phyloP scores from a whole-genome alignment of 1,140 invertebrate genomes.

The Lucilia sericata region DNA sequence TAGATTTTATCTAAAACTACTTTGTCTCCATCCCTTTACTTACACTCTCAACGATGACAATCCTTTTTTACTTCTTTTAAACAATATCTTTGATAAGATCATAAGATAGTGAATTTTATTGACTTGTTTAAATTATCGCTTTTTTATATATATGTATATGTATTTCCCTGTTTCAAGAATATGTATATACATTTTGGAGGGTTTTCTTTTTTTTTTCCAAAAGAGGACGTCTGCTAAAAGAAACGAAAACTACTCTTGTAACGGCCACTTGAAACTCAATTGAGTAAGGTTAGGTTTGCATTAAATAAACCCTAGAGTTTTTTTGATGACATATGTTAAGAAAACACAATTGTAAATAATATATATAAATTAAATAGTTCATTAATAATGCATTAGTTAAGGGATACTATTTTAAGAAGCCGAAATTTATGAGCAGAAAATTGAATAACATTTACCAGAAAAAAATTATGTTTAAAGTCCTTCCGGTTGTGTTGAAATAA shows the following conservation, averaged over 20 bases:
- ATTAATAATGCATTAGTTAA: no score
- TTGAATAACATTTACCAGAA: no score
- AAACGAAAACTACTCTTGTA: not conserved
- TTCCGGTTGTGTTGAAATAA: no score
- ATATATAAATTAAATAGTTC: no score
- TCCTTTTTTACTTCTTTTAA: not conserved
- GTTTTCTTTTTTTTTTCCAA: not conserved
- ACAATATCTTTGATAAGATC: not conserved
- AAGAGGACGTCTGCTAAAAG: not conserved
- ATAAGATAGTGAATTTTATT: not conserved
- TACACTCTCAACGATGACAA: not conserved
- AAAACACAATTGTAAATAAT: no score
- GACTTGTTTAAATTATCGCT: not conserved
- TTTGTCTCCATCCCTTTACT: not conserved
- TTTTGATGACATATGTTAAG: no score
- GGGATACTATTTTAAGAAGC: no score
- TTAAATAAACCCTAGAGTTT: no score
- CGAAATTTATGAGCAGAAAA: no score
- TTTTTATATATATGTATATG: not conserved
- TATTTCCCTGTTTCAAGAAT: not conserved
- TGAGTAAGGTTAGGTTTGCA: not conserved
- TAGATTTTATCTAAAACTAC: not conserved
- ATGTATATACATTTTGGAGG: no score
- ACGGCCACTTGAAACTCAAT: conserved; percentile 1
- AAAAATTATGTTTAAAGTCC: no score